phyloP scores from a whole-genome alignment of 2,113 vertebrate genomes.

The Apodemus speciosus region DNA sequence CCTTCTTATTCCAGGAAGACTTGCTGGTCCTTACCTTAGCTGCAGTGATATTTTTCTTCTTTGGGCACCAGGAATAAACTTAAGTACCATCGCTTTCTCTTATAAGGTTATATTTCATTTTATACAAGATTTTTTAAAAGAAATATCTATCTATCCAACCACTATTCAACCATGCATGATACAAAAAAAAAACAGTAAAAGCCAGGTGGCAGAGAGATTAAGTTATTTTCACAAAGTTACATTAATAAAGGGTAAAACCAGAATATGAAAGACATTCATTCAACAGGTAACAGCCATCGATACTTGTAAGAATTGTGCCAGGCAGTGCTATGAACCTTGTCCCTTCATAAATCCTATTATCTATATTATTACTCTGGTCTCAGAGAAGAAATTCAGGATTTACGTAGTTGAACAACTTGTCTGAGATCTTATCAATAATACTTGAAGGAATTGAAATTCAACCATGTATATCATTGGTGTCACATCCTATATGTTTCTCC shows the following conservation, averaged over 20 bases:
- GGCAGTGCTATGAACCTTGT: background rate
- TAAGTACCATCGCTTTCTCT: background rate
- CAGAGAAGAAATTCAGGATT: background rate
- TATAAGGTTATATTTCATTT: background rate
- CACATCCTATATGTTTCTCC: fast-evolving
- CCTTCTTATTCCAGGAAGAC: background rate
- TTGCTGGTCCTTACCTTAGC: background rate
- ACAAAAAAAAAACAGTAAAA: background rate
- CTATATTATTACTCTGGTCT: background rate
- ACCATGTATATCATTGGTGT: background rate
- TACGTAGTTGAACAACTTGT: background rate
- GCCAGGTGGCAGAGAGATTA: background rate
- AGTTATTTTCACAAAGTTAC: background rate
- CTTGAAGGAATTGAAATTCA: background rate
- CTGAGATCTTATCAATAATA: background rate
- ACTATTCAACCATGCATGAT: background rate
- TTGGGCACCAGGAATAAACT: background rate
- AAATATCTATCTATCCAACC: background rate
- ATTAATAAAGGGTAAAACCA: background rate
- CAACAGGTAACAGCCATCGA: background rate
- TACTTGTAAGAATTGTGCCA: background rate
- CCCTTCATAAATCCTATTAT: background rate
- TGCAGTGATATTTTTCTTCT: background rate
- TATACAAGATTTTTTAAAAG: background rate
- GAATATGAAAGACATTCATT: background rate